Base-by-base conservation (phyloP, 2,888 invertebrate species). In the Acrocera orbiculus region DNA sequence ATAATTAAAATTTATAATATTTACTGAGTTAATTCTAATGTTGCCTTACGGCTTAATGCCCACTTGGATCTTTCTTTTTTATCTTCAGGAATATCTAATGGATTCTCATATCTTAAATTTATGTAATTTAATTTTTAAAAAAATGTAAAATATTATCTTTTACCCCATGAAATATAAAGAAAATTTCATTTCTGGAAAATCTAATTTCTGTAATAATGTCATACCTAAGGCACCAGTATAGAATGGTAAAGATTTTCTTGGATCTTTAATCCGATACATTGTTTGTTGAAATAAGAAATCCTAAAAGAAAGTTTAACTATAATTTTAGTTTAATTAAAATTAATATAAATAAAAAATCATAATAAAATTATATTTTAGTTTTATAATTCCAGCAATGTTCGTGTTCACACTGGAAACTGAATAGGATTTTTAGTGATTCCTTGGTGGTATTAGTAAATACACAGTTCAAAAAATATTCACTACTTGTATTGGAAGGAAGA, bases 251-350 rank as follows among this genome's bases (percentile, higher is more conserved):
- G 86, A 82, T 43, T 71, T 73, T 40, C 73, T 69, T 0, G 92
- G 92, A 54, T 95, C 90, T 54, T 92, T 93, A 41, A 93, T 87
- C 22, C 93, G 72, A 54, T 82, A 82, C 93, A 95, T 95, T 0
- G 92, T 93, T 67, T 95, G 93, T 65, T 93, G 92, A 62, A 93
- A 81, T 45, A 92, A 70, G 56, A 83, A 93, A 37, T 83, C 85
- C 80, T 86, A 61, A 20, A 56, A 54, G n/a, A n/a, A n/a, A n/a
- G n/a, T n/a, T n/a, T n/a, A n/a, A n/a, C n/a, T n/a, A n/a, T n/a
- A n/a, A 35, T 24, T 8, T 11, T 23, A n/a, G 16, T 14, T 16
- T 32, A 7, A n/a, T 16, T 5, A 11, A 26, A 26, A 19, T 26
- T n/a, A 11, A 14, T 29, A n/a, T n/a, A n/a, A n/a, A n/a, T n/a